phyloP scores from a whole-genome alignment of 1,140 invertebrate genomes.

The Onthophagus taurus region DNA sequence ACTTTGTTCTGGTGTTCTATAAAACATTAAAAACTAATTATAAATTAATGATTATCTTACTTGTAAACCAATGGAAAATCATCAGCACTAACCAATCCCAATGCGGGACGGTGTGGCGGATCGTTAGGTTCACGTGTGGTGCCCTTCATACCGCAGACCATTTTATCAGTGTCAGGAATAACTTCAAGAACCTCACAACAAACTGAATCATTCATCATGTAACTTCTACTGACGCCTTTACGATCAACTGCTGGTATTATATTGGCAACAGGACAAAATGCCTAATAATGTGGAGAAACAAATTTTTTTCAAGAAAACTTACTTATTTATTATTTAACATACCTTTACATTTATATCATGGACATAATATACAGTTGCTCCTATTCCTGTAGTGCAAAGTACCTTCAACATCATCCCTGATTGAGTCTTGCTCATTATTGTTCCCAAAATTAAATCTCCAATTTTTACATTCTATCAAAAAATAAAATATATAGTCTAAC shows the following conservation, averaged over 20 bases:
- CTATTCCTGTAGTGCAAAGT: slow-evolving; percentile 60
- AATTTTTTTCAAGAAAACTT: slow-evolving; percentile 9
- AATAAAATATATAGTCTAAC: slow-evolving; percentile 12
- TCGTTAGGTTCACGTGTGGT: slow-evolving; percentile 53
- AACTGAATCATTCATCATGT: slow-evolving; percentile 72
- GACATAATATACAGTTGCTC: slow-evolving; percentile 64
- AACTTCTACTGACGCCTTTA: slow-evolving; percentile 66
- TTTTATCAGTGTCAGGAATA: slow-evolving; percentile 75
- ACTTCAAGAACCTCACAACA: slow-evolving; percentile 83
- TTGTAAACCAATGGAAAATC: slow-evolving; percentile 81
- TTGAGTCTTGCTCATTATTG: slow-evolving; percentile 61
- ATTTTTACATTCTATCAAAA: slow-evolving; percentile 59
- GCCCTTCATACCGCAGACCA: slow-evolving; percentile 78
- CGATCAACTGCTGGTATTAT: slow-evolving; percentile 69
- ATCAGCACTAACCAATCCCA: slow-evolving; percentile 74
- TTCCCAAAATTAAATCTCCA: slow-evolving; percentile 75
- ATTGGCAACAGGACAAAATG: slow-evolving; percentile 57
- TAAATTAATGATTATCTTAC: too few species aligned
- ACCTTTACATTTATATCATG: slow-evolving; percentile 78
- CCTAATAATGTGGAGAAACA: slow-evolving; percentile 44
- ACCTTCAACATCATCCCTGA: slow-evolving; percentile 71
- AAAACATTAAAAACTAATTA: too few species aligned
- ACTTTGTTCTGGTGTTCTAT: too few species aligned
- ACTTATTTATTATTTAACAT: slow-evolving; percentile 14
- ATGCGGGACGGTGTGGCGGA: slow-evolving; percentile 55